Evolutionary conservation across 2,888 invertebrate genomes (phyloP).

Genomic region (Crossocerus cetratus): DNA sequence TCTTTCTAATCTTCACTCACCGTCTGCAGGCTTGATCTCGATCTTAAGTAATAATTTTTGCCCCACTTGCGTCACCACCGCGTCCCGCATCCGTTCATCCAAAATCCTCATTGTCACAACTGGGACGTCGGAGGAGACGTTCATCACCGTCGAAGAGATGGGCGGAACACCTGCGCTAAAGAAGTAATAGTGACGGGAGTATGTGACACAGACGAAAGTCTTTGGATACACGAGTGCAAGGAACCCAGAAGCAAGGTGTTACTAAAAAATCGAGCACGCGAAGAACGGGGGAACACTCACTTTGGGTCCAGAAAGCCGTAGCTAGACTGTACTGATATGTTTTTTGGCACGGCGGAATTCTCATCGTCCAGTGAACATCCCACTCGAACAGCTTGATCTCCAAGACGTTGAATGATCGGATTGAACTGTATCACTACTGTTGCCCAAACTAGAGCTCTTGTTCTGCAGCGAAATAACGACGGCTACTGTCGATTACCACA

Average conservation of each 20-base stretch:
- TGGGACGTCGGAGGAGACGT: conserved; percentile 78
- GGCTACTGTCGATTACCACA: not conserved
- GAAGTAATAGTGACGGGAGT: conserved; percentile 7
- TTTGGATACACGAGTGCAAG: not conserved
- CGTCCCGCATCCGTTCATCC: conserved; percentile 79
- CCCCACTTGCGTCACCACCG: conserved; percentile 83
- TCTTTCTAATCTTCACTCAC: conserved; percentile 62
- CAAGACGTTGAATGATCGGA: conserved; percentile 89
- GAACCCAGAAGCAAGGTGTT: not conserved
- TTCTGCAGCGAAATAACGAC: conserved; percentile 77
- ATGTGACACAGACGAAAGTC: not conserved
- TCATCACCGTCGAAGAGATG: conserved; percentile 78
- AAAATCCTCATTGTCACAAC: conserved; percentile 80
- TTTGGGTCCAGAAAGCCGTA: conserved; percentile 78
- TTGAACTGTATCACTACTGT: conserved; percentile 91
- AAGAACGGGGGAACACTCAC: conserved; percentile 70
- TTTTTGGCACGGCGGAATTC: conserved; percentile 75
- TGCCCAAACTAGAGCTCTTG: conserved; percentile 82
- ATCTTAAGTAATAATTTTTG: conserved; percentile 83
- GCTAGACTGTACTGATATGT: conserved; percentile 80
- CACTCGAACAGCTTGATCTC: conserved; percentile 88
- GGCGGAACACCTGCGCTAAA: conserved; percentile 72
- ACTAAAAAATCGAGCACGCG: too few relatives aligned
- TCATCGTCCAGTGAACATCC: conserved; percentile 84
- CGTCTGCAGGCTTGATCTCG: conserved; percentile 79